Conservation (phyloP, 2,888 invertebrate species). For the Rhagonycha fulva region DNA sequence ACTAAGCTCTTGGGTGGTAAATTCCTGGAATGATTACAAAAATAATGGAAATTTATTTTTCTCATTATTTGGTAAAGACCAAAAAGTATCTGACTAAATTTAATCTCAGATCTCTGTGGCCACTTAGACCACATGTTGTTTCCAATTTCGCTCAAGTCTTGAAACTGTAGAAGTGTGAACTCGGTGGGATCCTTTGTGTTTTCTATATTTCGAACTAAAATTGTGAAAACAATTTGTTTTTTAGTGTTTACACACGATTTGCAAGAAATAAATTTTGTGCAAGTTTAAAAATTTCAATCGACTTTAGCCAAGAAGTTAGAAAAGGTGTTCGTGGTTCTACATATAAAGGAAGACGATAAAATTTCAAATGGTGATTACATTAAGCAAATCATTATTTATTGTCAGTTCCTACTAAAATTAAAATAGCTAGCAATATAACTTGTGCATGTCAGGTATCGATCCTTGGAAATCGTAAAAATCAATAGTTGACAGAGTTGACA, state of each 20-base stretch:
- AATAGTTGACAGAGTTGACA: slow-evolving; percentile 49
- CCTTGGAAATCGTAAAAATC: slow-evolving; percentile 50
- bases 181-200: neutral
- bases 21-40: neutral
- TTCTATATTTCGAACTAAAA: neutral
- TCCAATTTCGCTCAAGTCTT: slow-evolving; percentile 37
- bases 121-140: slow-evolving; percentile 45
- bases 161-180: slow-evolving; percentile 19
- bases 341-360: neutral
- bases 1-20: neutral
- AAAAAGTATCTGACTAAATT: slow-evolving; percentile 42
- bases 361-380: neutral
- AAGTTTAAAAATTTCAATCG: neutral
- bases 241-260: neutral
- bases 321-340: neutral
- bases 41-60: slow-evolving; percentile 4
- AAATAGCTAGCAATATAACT: neutral
- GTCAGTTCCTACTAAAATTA: neutral
- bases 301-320: neutral
- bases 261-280: neutral
- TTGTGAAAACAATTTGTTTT: neutral
- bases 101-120: slow-evolving; percentile 47
- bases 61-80: slow-evolving; percentile 5
- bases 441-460: slow-evolving; percentile 22
- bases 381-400: neutral